Conservation (phyloP, 2,113 vertebrate genomes). For the Diadophis punctatus region DNA sequence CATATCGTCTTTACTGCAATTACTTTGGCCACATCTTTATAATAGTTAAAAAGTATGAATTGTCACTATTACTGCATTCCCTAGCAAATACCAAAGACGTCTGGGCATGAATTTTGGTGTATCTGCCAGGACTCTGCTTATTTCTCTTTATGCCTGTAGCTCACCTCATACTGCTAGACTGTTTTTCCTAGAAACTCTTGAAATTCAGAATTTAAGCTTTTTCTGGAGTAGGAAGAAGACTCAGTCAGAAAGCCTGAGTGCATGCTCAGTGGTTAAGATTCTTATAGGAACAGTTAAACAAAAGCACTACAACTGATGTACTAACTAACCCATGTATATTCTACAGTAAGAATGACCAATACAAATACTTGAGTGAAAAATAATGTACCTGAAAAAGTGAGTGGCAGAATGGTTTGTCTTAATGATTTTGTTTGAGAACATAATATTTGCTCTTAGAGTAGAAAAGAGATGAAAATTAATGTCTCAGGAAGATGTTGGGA, state of each 20-base stretch:
- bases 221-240: not conserved
- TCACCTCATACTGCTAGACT: not conserved
- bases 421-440: slow-evolving; percentile 4
- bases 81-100: slow-evolving; percentile 5
- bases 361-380: not conserved
- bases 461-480: not conserved
- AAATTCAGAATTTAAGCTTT: not conserved
- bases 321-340: too few species aligned
- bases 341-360: not conserved
- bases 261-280: not conserved
- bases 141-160: not conserved
- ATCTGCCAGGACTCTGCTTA: not conserved
- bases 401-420: accelerated
- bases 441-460: not conserved
- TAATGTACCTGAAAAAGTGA: not conserved
- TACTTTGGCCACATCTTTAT: not conserved
- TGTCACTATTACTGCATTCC: not conserved
- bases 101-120: not conserved
- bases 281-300: not conserved
- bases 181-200: not conserved
- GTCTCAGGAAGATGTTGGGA: slow-evolving; percentile 13
- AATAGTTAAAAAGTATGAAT: slow-evolving; percentile 3
- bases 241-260: not conserved
- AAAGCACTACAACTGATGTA: not conserved
- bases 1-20: not conserved